A percentile compares a stretch with the other conserved stretches of the same genome.
phyloP scores from a whole-genome alignment of 2,888 invertebrate species.

The Standfussiana lucernea region DNA sequence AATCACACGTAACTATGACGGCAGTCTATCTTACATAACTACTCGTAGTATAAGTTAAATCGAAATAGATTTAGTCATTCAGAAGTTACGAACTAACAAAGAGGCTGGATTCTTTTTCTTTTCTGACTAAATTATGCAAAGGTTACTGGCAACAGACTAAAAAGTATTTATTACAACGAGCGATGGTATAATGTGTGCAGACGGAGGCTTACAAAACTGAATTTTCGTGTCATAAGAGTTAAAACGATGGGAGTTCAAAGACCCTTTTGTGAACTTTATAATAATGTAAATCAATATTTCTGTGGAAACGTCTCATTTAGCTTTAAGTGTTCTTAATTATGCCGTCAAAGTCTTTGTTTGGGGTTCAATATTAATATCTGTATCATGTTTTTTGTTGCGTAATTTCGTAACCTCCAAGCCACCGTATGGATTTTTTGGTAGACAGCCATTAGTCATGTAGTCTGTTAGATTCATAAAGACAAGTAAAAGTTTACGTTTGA shows the following conservation, averaged over 20 bases:
- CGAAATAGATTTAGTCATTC: conserved; percentile 41
- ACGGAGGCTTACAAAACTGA: conserved; percentile 25
- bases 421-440: conserved; percentile 14
- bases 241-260: conserved; percentile 56
- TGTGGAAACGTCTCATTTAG: conserved; percentile 24
- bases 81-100: conserved; percentile 41
- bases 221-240: conserved; percentile 36
- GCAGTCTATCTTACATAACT: conserved; percentile 45
- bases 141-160: conserved; percentile 39
- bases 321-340: conserved; percentile 32
- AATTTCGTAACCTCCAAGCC: conserved; percentile 14
- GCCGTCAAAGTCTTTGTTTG: conserved; percentile 17
- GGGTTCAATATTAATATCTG: neutral
- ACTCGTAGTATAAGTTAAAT: conserved; percentile 59
- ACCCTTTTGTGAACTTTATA: conserved; percentile 51
- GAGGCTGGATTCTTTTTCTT: conserved; percentile 28
- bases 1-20: conserved; percentile 31
- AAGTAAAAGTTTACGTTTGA: conserved; percentile 4
- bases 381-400: conserved; percentile 2
- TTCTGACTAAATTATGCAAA: conserved; percentile 45
- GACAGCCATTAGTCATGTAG: conserved; percentile 5
- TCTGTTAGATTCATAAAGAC: neutral
- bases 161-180: conserved; percentile 27
- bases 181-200: conserved; percentile 46
- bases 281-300: conserved; percentile 62